These are phyloP conservation scores for Pectinophora gossypiella DNA, from an alignment of 1,140 invertebrate genomes.

Conservation along the genomic window DNA sequence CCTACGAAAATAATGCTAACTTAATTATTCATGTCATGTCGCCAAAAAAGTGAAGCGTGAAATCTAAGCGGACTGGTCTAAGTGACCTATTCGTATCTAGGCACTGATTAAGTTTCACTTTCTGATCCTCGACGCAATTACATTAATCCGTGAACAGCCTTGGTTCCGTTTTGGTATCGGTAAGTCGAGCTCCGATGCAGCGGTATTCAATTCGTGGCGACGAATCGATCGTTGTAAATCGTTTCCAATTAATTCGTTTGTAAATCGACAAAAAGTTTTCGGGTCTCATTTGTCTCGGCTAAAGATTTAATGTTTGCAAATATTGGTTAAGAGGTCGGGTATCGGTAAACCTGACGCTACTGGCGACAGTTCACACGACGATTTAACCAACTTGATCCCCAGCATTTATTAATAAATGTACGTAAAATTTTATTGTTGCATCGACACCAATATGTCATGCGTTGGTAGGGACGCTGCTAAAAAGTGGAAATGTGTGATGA, in stretches of 20 bases:
- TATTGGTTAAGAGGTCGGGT: constrained; percentile 63
- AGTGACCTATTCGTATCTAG: constrained; percentile 54
- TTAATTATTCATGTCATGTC: constrained; percentile 59
- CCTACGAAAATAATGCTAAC: constrained; percentile 36
- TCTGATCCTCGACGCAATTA: constrained; percentile 30
- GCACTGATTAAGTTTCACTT: constrained; percentile 54
- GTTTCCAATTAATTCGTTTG: constrained; percentile 28
- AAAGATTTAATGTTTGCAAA: constrained; percentile 50
- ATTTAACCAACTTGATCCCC: constrained; percentile 3
- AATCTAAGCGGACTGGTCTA: constrained; percentile 40
- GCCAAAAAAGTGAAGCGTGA: constrained; percentile 49
- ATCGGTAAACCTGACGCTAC: constrained; percentile 55
- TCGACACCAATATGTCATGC: constrained; percentile 55
- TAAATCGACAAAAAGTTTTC: constrained; percentile 22
- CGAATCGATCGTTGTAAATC: constrained; percentile 18
- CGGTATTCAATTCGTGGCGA: too few species aligned
- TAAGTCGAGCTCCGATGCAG: constrained; percentile 6
- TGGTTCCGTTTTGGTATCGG: constrained; percentile 25
- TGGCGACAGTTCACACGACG: constrained; percentile 35
- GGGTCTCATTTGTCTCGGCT: constrained; percentile 34
- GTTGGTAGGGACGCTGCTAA: constrained; percentile 35
- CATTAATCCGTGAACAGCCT: constrained; percentile 43
- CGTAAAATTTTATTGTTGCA: constrained; percentile 58
- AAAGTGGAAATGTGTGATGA: constrained; percentile 45
- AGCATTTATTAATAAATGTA: constrained; percentile 46